These are phyloP conservation scores for Ammodytes marinus DNA, from an alignment of 2,113 vertebrate species.

Conservation along the genomic window DNA sequence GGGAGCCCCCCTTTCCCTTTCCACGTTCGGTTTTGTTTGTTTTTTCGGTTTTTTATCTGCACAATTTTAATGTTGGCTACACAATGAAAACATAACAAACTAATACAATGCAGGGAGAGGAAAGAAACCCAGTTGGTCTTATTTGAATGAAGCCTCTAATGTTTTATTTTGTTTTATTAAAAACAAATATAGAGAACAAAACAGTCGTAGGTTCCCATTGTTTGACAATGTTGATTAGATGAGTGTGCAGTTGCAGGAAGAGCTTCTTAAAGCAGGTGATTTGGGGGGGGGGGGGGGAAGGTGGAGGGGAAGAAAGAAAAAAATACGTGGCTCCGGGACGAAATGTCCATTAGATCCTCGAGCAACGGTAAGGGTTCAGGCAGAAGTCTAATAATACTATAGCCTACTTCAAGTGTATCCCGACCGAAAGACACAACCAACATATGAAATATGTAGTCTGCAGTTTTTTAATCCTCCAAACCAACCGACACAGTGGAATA, in stretches of 20 bases:
- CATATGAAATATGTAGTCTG: background rate
- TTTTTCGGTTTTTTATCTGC: background rate
- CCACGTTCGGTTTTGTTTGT: conserved; percentile 29
- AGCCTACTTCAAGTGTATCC: background rate
- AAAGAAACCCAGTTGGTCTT: too few species aligned
- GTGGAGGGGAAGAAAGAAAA: conserved; percentile 1
- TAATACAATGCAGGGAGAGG: too few species aligned
- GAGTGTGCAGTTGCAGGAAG: conserved; percentile 4
- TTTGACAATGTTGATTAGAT: too few species aligned
- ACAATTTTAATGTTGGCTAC: too few species aligned
- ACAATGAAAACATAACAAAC: too few species aligned
- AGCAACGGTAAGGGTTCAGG: background rate
- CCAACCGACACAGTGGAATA: background rate
- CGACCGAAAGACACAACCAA: background rate
- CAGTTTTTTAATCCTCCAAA: background rate
- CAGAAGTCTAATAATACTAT: background rate
- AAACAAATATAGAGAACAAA: too few species aligned
- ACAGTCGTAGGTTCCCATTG: too few species aligned
- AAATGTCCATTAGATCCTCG: background rate
- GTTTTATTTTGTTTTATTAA: too few species aligned
- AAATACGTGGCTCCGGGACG: conserved; percentile 9
- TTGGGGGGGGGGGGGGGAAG: too few species aligned
- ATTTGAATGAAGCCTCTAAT: too few species aligned
- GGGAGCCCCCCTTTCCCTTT: background rate
- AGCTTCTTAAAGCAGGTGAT: conserved; percentile 7